Evolutionary conservation across 2,797 vertebrate genomes (phyloP).

Genomic region (Sebastes hubbsi): DNA sequence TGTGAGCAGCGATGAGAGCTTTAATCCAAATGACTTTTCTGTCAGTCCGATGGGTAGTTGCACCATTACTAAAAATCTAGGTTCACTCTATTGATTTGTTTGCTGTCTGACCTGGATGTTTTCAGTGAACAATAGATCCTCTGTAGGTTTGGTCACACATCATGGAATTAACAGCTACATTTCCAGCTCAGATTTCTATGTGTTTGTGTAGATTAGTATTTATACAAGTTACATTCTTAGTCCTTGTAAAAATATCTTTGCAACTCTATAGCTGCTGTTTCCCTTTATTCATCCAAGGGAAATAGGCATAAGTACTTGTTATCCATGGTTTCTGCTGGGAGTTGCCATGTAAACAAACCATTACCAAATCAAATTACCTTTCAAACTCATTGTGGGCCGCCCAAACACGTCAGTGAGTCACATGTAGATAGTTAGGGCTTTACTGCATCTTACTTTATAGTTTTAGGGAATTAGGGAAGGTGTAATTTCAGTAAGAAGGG

Average conservation of each 20-base stretch:
- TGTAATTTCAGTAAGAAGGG: neutral
- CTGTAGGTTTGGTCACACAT: conserved; percentile 23
- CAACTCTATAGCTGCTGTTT: neutral
- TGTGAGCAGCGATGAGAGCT: conserved; percentile 19
- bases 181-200: neutral
- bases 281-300: neutral
- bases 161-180: neutral
- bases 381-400: neutral
- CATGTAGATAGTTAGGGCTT: neutral
- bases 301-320: neutral
- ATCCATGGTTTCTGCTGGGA: conserved; percentile 5
- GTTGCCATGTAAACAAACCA: conserved; percentile 51
- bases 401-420: neutral
- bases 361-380: conserved; percentile 34
- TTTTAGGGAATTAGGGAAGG: neutral
- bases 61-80: conserved; percentile 24
- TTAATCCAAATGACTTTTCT: conserved; percentile 40
- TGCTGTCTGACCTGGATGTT: conserved; percentile 41
- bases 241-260: neutral
- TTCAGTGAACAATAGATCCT: conserved; percentile 38
- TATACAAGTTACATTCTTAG: neutral
- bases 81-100: conserved; percentile 59
- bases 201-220: neutral
- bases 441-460: neutral
- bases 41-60: conserved; percentile 5